phyloP scores from a whole-genome alignment of 2,113 vertebrate genomes.

The Salvelinus alpinus region DNA sequence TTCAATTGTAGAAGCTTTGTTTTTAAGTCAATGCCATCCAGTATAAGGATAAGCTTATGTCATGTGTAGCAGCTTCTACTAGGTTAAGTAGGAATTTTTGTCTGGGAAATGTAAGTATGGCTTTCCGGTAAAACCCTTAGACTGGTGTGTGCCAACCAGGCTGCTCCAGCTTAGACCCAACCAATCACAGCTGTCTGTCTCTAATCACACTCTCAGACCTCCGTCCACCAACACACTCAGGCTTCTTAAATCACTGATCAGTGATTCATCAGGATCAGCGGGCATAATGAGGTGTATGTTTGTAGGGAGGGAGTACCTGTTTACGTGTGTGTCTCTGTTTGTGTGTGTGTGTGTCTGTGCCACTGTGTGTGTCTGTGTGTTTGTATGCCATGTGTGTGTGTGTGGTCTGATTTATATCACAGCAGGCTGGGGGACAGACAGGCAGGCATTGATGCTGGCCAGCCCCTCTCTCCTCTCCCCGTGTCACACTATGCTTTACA shows the following conservation, averaged over 20 bases:
- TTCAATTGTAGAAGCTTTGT: slow-evolving; percentile 37
- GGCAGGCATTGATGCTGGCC: slow-evolving; percentile 40
- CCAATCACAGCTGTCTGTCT: slow-evolving; percentile 27
- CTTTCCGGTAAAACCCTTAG: slow-evolving; percentile 38
- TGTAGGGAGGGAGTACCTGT: background rate
- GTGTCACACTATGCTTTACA: slow-evolving; percentile 20
- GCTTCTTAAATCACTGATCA: slow-evolving; percentile 42
- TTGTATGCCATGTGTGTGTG: background rate
- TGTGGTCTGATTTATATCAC: slow-evolving; percentile 54
- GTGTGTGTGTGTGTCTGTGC: background rate
- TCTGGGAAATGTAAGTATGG: slow-evolving; percentile 32
- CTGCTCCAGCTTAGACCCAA: slow-evolving; percentile 51
- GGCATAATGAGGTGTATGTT: slow-evolving; percentile 5
- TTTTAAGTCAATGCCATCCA: slow-evolving; percentile 16
- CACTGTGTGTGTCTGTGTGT: background rate
- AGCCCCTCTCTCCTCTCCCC: slow-evolving; percentile 45
- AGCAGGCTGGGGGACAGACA: slow-evolving; percentile 57
- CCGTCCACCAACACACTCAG: slow-evolving; percentile 32
- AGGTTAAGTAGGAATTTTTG: slow-evolving; percentile 30
- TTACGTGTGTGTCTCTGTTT: background rate
- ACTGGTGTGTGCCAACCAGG: slow-evolving; percentile 35
- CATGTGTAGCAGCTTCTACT: slow-evolving; percentile 17
- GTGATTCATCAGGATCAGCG: slow-evolving; percentile 15
- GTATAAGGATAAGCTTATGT: slow-evolving; percentile 14
- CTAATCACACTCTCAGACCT: slow-evolving; percentile 47